Evolutionary conservation across 2,797 vertebrate species (phyloP), one percentile per base, ranked within the genome.

Genomic region (Pteronotus mesoamericanus): DNA sequence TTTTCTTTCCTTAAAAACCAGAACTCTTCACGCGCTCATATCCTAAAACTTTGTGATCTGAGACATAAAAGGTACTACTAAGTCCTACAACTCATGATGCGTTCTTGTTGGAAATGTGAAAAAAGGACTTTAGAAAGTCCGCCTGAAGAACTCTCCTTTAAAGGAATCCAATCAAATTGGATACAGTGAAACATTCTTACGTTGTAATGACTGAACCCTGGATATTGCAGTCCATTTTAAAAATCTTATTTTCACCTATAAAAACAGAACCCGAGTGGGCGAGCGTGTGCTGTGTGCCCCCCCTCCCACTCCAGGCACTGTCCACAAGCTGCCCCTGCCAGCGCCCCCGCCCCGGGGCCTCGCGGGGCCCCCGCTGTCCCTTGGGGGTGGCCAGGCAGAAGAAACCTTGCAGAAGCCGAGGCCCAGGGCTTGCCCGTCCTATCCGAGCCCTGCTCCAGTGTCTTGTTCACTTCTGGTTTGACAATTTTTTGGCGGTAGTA

Each of bases 21-120:
- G 95, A 93, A 87, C 22, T 32, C 32, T 94, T 85, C 66, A 79
- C 89, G 64, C 51, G 71, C 51, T 86, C 93, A 71, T 48, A 39
- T 94, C 6, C 48, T 78, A 59, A 72, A 72, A 14, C 85, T 11
- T 5, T 78, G 42, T 89, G 69, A 61, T 42, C 90, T 59, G 86
- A 90, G 79, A 83, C 19, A 22, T 39, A 9, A 53, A 86, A 93
- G 92, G 74, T 66, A 85, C 92, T 66, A 85, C 92, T 51, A 14
- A 87, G 71, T 44, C 37, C 72, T 53, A 2, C 10, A 5, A 91
- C 9, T 86, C 72, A 5, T 42, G 79, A 79, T 55, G 22, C 37
- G 22, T 80, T 53, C 37, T 24, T 42, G 0, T 64, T 32, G 15
- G n/a, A 29, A 71, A 42, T 51, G 42, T 75, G 42, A 83, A 75